These are phyloP conservation scores for Lasioglossum oenotherae DNA, from an alignment of 2,888 invertebrate genomes.

Conservation along the genomic window DNA sequence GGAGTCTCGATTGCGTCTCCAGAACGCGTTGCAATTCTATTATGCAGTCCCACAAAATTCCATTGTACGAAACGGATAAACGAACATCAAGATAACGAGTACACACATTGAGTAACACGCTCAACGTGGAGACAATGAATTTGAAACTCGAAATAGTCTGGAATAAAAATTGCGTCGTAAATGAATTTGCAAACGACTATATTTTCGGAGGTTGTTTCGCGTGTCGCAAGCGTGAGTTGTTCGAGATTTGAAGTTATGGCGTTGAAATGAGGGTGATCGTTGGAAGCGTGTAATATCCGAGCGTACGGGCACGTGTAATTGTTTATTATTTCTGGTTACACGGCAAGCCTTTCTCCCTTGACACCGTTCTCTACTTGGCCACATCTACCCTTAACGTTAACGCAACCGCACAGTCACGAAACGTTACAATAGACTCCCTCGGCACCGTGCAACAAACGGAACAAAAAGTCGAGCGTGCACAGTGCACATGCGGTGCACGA, in stretches of 20 bases:
- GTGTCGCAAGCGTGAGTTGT: not conserved
- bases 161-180: no score
- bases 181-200: not conserved
- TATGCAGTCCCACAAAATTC: no score
- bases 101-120: no score
- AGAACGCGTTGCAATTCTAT: no score
- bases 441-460: slow-evolving; percentile 36
- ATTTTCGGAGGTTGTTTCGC: not conserved
- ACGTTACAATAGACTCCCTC: slow-evolving; percentile 21
- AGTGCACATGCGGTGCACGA: slow-evolving; percentile 23
- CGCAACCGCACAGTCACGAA: slow-evolving; percentile 18
- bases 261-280: not conserved
- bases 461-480: slow-evolving; percentile 54
- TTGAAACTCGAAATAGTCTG: no score
- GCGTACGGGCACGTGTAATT: slow-evolving; percentile 11
- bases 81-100: no score
- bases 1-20: not conserved
- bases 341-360: slow-evolving; percentile 24
- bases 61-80: no score
- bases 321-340: slow-evolving; percentile 20
- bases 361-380: slow-evolving; percentile 50
- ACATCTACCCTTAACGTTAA: slow-evolving; percentile 26
- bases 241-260: not conserved
- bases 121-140: no score
- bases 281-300: not conserved